Percentiles rank a stretch among this genome's conserved stretches.
Conservation (phyloP, 2,797 vertebrate genomes). For the Silurus aristotelis region DNA sequence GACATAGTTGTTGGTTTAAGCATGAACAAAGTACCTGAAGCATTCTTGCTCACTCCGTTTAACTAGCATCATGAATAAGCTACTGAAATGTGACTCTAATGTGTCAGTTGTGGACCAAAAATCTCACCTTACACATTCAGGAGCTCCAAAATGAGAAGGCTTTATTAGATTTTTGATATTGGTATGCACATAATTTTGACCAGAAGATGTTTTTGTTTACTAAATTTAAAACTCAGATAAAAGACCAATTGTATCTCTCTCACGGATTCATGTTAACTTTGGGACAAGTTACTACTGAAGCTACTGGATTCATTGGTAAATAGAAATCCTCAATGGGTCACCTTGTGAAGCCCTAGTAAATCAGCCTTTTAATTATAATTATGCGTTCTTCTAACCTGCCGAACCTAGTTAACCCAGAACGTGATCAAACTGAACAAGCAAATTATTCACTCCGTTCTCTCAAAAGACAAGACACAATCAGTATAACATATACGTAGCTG, state of each 20-base stretch:
- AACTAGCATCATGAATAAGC: conserved; percentile 30
- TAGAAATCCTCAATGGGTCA: background rate
- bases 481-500: conserved; percentile 13
- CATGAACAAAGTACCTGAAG: conserved; percentile 13
- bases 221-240: background rate
- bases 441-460: conserved; percentile 21
- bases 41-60: conserved; percentile 9
- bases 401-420: background rate
- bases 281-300: background rate
- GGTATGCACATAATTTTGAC: conserved; percentile 5
- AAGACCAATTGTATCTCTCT: background rate
- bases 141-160: background rate
- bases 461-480: conserved; percentile 29
- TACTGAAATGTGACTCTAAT: conserved; percentile 33
- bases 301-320: background rate
- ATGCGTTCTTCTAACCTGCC: background rate
- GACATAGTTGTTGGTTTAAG: conserved; percentile 28
- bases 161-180: conserved; percentile 4
- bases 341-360: background rate
- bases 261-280: background rate
- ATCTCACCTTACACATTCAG: conserved; percentile 1
- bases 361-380: background rate
- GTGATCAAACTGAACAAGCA: conserved; percentile 8
- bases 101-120: conserved; percentile 33
- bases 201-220: background rate